Evolutionary conservation across 2,797 vertebrate genomes (phyloP), one percentile per base, ranked within the genome.

Genomic region (Euphonia xanthogaster): DNA sequence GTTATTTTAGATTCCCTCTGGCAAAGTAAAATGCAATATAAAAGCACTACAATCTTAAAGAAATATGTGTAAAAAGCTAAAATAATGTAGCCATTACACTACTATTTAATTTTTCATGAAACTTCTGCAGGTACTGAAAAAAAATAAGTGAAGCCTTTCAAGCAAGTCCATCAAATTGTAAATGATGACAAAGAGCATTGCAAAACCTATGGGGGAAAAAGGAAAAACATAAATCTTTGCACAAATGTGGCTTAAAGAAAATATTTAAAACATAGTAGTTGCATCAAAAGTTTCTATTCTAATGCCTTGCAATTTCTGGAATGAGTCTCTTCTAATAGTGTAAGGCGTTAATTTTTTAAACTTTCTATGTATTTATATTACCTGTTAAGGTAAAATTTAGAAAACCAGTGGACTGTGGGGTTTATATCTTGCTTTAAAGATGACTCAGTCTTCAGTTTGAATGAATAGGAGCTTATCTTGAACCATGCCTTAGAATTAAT

Each of bases 191-290:
- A 63, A 44, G 7, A 70, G 14, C 40, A 60, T 3, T 17, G 33
- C 7, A 75, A 73, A 76, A 22, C 7, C 21, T 16, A 5, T 25
- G 2, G 6, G 9, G 4, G 4, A 40, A 37, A 44, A 51, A 50
- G 31, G 2, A 0, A 0, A 0, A 81, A 14, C 9, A 10, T 4
- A 22, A 2, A 21, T 42, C 5, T 86, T 23, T 81, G 24, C 79
- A 61, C 9, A 57, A 54, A 8, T 72, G 14, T 61, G 12, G 11
- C 14, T 62, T n/a, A 57, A 37, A 14, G 60, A 57, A 71, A 51
- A 44, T 35, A 14, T 80, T 90, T 16, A 39, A 67, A 71, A 22
- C 8, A 31, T 22, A 7, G 35, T 13, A 37, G 17, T 33, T 76
- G 14, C 13, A 44, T 31, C 19, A 40, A 21, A 40, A 42, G 2